Evolutionary conservation across 2,888 invertebrate species (phyloP).

Genomic region (Drosophila lacicola): DNA sequence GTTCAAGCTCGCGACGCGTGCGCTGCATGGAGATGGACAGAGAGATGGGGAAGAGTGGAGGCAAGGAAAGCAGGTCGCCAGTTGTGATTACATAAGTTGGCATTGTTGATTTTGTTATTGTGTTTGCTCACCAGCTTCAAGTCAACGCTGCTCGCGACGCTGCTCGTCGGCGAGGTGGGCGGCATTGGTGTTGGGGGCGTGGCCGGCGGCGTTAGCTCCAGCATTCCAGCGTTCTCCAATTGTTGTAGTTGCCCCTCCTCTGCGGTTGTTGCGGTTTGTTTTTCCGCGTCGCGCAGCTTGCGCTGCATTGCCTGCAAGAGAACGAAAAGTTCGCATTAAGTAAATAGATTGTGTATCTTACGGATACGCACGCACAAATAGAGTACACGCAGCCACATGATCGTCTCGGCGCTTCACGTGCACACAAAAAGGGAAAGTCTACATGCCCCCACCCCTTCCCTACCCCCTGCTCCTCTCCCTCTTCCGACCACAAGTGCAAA

Average conservation of each 20-base stretch:
- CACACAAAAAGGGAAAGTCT: slow-evolving; percentile 64
- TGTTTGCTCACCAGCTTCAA: slow-evolving; percentile 60
- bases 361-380: slow-evolving; percentile 35
- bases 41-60: neutral
- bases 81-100: slow-evolving; percentile 31
- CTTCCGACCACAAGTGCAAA: slow-evolving; percentile 7
- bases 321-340: slow-evolving; percentile 48
- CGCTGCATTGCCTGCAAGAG: slow-evolving; percentile 68
- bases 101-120: slow-evolving; percentile 8
- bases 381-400: slow-evolving; percentile 52
- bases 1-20: slow-evolving; percentile 68
- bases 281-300: slow-evolving; percentile 58
- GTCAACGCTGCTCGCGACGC: slow-evolving; percentile 58
- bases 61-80: slow-evolving; percentile 23
- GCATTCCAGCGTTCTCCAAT: slow-evolving; percentile 35
- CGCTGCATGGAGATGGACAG: slow-evolving; percentile 38
- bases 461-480: neutral
- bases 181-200: slow-evolving; percentile 69
- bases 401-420: slow-evolving; percentile 25
- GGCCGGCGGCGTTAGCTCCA: slow-evolving; percentile 70
- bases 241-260: slow-evolving; percentile 20
- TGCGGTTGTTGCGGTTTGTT: slow-evolving; percentile 33
- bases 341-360: slow-evolving; percentile 52
- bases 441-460: slow-evolving; percentile 4
- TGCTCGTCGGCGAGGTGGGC: slow-evolving; percentile 68